Evolutionary conservation across 2,888 invertebrate species (phyloP), one percentile per base, ranked within the genome.

Genomic region (Aleiodes alternator): DNA sequence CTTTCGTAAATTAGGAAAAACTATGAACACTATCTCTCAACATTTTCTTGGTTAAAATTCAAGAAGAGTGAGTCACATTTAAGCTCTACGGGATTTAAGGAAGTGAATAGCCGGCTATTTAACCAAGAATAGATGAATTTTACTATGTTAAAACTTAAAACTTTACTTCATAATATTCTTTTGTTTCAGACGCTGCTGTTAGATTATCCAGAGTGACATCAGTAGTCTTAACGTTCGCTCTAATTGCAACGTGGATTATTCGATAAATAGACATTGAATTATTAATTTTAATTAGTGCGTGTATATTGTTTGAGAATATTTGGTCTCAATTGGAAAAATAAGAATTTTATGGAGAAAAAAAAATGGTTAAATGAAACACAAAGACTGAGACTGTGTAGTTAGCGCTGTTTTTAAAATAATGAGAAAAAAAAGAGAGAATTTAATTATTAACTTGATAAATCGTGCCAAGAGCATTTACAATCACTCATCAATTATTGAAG

Each of bases 171-270:
- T 16, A 64, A 64, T 64, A 48, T 51, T 76, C 66, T 69, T 77
- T 31, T 16, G 68, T 86, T 86, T 12, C 86, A 87, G 87, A 81
- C 66, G 75, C 80, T 9, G 83, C 85, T 4, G 72, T 80, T 9
- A 80, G 80, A 77, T 73, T 82, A 50, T 64, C 64, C 14, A 43
- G 64, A 11, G 48, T 82, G 73, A 82, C 84, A 59, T 81, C 80
- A 74, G 75, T 80, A 14, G 71, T 85, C 61, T 72, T 87, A 50
- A 79, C 81, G 77, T 68, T 84, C 69, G 72, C 77, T 56, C 75
- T 86, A 51, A 80, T 84, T 72, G 82, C 80, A 38, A 79, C 83
- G 72, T 84, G 84, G 82, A 84, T 86, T 75, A 82, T 86, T 50
- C 87, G 87, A 87, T 87, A 87, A 87, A 72, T 66, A 51, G 38